These are phyloP conservation scores for Scaptomyza graminum DNA, from an alignment of 1,140 invertebrate species.

Conservation along the genomic window DNA sequence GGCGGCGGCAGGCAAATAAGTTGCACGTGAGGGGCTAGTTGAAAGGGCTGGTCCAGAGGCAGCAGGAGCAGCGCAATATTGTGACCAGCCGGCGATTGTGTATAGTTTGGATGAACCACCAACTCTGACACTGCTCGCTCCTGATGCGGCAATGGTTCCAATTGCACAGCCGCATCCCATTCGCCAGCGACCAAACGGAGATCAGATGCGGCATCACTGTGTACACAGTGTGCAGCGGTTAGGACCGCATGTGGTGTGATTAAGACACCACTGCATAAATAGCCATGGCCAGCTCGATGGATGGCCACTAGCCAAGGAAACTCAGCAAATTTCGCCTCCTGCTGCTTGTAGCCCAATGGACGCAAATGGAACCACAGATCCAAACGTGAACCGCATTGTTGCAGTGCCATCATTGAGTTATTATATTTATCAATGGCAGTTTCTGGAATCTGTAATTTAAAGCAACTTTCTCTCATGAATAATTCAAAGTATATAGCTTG, in stretches of 20 bases:
- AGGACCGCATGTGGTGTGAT: conserved; percentile 49
- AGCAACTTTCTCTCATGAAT: background rate
- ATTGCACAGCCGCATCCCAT: conserved; percentile 61
- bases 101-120: conserved; percentile 58
- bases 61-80: conserved; percentile 58
- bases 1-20: conserved; percentile 58
- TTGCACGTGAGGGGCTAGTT: conserved; percentile 40
- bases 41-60: conserved; percentile 25
- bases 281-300: conserved; percentile 13
- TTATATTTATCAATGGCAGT: background rate
- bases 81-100: conserved; percentile 39
- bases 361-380: conserved; percentile 56
- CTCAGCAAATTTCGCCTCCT: conserved; percentile 57
- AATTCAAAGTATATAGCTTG: background rate
- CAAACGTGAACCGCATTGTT: conserved; percentile 43
- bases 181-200: conserved; percentile 57
- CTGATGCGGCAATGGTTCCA: conserved; percentile 54
- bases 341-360: conserved; percentile 50
- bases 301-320: conserved; percentile 66
- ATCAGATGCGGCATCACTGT: background rate
- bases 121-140: conserved; percentile 35
- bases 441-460: conserved; percentile 15
- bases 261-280: conserved; percentile 59
- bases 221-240: conserved; percentile 56
- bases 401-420: background rate